Evolutionary conservation across 2,888 invertebrate genomes (phyloP).

Genomic region (Pinctada fucata): DNA sequence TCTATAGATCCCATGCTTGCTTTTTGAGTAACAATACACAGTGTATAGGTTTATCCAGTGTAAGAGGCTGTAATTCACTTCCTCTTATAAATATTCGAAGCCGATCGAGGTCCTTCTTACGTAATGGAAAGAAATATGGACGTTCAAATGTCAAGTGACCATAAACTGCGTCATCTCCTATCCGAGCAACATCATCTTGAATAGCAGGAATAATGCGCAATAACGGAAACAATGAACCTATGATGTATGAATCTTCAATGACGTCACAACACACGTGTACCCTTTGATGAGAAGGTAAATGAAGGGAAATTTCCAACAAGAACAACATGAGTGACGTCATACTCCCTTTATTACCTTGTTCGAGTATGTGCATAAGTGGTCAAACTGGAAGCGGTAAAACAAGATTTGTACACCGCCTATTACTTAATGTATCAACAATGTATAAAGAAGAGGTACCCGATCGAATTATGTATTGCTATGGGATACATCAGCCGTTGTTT

Average conservation of each 20-base stretch:
- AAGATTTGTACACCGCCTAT: constrained; percentile 36
- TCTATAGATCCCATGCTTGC: too few relatives aligned
- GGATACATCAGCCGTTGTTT: constrained; percentile 47
- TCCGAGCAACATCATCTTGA: neutral
- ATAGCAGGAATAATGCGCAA: neutral
- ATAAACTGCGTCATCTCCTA: neutral
- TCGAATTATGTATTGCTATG: constrained; percentile 39
- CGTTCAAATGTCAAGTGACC: neutral
- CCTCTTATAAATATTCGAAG: too few relatives aligned
- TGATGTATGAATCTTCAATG: too few relatives aligned
- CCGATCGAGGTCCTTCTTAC: neutral
- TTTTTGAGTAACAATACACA: too few relatives aligned
- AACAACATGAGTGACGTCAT: neutral
- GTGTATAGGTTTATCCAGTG: too few relatives aligned
- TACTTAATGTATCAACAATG: constrained; percentile 32
- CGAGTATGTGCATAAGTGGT: constrained; percentile 44
- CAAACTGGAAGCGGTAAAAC: constrained; percentile 43
- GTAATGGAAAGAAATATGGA: constrained; percentile 1
- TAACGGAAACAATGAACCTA: neutral
- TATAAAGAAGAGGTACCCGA: constrained; percentile 38
- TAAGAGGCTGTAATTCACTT: too few relatives aligned
- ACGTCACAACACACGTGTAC: neutral
- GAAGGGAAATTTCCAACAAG: constrained; percentile 17
- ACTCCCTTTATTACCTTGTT: constrained; percentile 41
- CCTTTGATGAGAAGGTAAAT: constrained; percentile 2